Conservation (phyloP, 2,113 vertebrate species). For the Anseranas semipalmata region DNA sequence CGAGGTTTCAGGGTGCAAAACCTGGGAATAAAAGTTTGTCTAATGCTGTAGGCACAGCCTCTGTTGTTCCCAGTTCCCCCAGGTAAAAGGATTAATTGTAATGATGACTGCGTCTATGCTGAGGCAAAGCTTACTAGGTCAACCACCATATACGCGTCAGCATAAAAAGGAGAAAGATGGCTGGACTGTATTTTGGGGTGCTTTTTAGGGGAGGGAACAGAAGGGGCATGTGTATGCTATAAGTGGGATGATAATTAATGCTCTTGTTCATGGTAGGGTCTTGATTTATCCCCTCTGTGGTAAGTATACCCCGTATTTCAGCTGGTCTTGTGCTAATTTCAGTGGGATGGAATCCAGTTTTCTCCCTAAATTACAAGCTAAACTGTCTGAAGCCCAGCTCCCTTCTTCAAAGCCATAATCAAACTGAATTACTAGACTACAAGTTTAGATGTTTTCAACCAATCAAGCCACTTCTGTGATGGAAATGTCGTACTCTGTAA, state of each 20-base stretch:
- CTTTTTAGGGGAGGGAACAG: background rate
- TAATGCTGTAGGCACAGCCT: background rate
- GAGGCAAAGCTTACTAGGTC: background rate
- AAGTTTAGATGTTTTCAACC: constrained; percentile 18
- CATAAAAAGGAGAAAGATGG: background rate
- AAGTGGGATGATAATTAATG: constrained; percentile 45
- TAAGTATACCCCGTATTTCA: background rate
- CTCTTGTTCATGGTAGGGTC: background rate
- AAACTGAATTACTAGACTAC: background rate
- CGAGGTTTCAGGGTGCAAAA: background rate
- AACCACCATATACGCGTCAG: background rate
- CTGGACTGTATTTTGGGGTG: background rate
- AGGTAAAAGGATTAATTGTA: background rate
- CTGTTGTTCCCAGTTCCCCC: background rate
- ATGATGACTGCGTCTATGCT: background rate
- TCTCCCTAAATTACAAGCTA: constrained; percentile 44
- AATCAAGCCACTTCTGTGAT: background rate
- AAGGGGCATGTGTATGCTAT: background rate
- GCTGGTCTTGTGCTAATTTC: constrained; percentile 48
- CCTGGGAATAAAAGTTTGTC: background rate
- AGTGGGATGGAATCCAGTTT: background rate
- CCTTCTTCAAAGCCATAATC: constrained; percentile 42
- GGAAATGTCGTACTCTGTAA: constrained; percentile 44
- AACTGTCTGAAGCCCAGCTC: constrained; percentile 12
- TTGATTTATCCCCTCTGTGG: constrained; percentile 41